These are phyloP conservation scores for Haliaeetus leucogaster DNA, from an alignment of 2,113 vertebrate species.

Conservation along the genomic window DNA sequence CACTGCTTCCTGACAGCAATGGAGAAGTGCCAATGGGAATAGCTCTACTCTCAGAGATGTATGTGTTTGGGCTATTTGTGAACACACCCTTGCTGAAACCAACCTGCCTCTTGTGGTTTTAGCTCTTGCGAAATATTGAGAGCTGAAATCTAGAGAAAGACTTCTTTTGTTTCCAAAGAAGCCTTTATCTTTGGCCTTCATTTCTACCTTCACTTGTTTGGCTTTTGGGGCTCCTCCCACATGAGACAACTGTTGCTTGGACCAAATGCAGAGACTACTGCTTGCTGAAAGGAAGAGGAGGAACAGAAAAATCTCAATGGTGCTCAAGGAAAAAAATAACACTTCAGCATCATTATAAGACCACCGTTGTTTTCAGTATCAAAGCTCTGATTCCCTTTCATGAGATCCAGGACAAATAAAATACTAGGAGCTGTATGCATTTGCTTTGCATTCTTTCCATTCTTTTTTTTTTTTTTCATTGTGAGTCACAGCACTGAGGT, in stretches of 20 bases:
- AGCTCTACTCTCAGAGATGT: background rate
- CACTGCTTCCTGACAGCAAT: background rate
- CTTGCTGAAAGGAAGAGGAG: background rate
- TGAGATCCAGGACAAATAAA: background rate
- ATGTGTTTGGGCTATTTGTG: background rate
- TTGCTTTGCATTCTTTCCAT: conserved; percentile 2
- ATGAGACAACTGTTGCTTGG: background rate
- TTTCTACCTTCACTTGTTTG: background rate
- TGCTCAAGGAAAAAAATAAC: background rate
- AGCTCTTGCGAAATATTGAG: background rate
- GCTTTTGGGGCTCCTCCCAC: background rate
- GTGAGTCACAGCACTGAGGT: conserved; percentile 11
- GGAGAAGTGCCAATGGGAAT: background rate
- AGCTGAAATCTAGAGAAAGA: background rate
- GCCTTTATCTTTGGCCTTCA: background rate
- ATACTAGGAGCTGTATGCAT: background rate
- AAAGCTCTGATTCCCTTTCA: background rate
- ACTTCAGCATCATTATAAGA: background rate
- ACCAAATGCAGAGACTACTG: background rate
- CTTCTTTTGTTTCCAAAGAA: background rate
- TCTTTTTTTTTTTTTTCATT: background rate
- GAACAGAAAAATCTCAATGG: background rate
- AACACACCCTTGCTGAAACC: background rate
- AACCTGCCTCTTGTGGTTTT: background rate
- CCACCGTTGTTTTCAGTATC: background rate